Conservation (phyloP, 2,797 vertebrate species). For the Miichthys miiuy region DNA sequence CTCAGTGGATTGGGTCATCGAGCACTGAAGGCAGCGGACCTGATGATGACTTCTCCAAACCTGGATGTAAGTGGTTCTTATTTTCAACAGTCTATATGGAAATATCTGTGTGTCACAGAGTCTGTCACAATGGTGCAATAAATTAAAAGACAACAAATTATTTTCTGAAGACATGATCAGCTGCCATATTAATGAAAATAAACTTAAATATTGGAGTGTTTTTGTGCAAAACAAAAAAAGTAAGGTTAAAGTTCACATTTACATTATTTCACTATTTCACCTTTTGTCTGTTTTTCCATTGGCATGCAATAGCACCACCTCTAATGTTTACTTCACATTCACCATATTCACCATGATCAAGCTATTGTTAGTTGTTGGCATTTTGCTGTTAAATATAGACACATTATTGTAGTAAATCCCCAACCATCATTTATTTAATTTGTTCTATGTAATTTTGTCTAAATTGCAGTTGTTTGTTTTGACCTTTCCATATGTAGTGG, state of each 20-base stretch:
- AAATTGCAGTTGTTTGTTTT: not conserved
- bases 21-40: slow-evolving; percentile 80
- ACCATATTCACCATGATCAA: not conserved
- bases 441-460: not conserved
- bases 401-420: too few relatives aligned
- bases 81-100: not conserved
- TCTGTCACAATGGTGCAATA: not conserved
- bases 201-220: too few relatives aligned
- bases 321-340: not conserved
- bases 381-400: not conserved
- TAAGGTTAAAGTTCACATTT: too few relatives aligned
- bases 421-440: not conserved
- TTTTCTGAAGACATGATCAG: not conserved
- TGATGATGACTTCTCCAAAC: slow-evolving; percentile 87
- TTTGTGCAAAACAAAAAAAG: too few relatives aligned
- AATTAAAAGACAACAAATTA: not conserved
- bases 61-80: slow-evolving; percentile 81
- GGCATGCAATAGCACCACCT: too few relatives aligned
- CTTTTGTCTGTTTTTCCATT: too few relatives aligned
- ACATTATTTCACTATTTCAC: too few relatives aligned
- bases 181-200: too few relatives aligned
- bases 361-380: not conserved
- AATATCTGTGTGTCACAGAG: not conserved
- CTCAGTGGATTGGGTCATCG: slow-evolving; percentile 71
- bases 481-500: slow-evolving; percentile 73